Base-by-base conservation (phyloP, 1,140 invertebrate genomes). In the Orussus abietinus region DNA sequence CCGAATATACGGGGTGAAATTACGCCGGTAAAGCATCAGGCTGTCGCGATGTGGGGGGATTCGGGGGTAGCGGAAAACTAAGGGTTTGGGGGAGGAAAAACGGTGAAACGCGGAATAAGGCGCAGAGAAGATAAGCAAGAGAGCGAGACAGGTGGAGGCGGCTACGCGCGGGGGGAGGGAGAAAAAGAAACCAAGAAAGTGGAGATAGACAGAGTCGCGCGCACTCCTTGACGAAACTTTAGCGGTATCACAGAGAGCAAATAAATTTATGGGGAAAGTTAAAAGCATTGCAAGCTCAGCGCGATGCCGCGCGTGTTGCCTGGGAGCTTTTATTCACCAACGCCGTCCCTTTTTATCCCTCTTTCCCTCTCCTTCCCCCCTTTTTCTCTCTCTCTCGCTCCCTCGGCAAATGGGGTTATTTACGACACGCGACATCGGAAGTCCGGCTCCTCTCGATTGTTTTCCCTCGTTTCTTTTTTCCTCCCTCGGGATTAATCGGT, bases 261-360 rank as follows among this genome's bases (percentile, higher is more conserved):
- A 68, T 65, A 68, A 66, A 68, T 68, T 68, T 68, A 68, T 62
- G 58, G 54, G 34, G 19, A 57, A 68, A 66, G 63, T 68, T 67
- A 63, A 64, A 58, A 64, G 63, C 52, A 59, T 58, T 47, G 53
- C 58, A 53, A 60, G 55, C 55, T 62, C 50, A 46, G 49, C 50
- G n/a, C n/a, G 46, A 42, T 53, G 49, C 49, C 47, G 40, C n/a
- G n/a, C 42, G 52, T 49, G 54, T 48, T 52, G 46, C 51, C 51
- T 41, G 38, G 38, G 45, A 41, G 45, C 47, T 45, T 62, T 53
- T 55, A 53, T 50, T n/a, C n/a, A n/a, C n/a, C n/a, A n/a, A n/a
- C n/a, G n/a, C n/a, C n/a, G n/a, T n/a, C n/a, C n/a, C n/a, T 58
- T 51, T 54, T 54, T 49, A 49, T n/a, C n/a, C n/a, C n/a, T 55